Base-by-base conservation (phyloP, 2,888 invertebrate species). In the Caenorhabditis macrosperma region DNA sequence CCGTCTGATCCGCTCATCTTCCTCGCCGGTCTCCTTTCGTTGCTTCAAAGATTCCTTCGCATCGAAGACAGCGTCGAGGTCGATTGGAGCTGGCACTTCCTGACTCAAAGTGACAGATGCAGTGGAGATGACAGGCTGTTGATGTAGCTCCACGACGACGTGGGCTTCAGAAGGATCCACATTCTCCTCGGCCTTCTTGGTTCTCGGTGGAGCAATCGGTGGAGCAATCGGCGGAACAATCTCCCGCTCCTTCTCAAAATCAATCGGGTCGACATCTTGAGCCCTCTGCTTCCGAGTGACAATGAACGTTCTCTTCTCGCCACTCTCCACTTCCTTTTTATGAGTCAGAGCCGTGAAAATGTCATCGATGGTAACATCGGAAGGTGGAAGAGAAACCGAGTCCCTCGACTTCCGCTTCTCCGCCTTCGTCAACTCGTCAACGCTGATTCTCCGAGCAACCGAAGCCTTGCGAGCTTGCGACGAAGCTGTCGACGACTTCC, bases 251-350 rank as follows among this genome's bases (percentile, higher is more conserved):
- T 66, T 60, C 20, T 66, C 75, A 44, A 75, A 75, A 12, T 75
- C 66, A 20, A 67, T 75, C 6, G 33, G 20, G 22, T 79, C 74
- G 4, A 74, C 57, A 20, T 79, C 79, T 44, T 79, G 79, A 24
- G 68, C 69, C 46, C 74, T 50, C 26, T 68, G 74, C 26, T 74
- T 74, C 6, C 79, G 30, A 7, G 79, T 79, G 15, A 79, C 61
- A 15, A 79, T 74, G 59, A 68, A 79, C 10, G 78, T 78, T 50
- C 48, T 68, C 33, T 33, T 41, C 24, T 66, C 75, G 9, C 9
- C 12, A 6, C 2, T 41, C 12, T 4, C 6, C 24, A 60, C 59
- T n/a, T 64, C 41, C 20, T 35, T 60, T 22, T 66, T 75, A 9
- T 50, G 60, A 20, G 69, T 26, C 33, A 77, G 20, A 1, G 77